Percentiles rank a stretch among this genome's conserved stretches.
Evolutionary conservation across 2,888 invertebrate genomes (phyloP).

Genomic region (Polyommatus icarus): DNA sequence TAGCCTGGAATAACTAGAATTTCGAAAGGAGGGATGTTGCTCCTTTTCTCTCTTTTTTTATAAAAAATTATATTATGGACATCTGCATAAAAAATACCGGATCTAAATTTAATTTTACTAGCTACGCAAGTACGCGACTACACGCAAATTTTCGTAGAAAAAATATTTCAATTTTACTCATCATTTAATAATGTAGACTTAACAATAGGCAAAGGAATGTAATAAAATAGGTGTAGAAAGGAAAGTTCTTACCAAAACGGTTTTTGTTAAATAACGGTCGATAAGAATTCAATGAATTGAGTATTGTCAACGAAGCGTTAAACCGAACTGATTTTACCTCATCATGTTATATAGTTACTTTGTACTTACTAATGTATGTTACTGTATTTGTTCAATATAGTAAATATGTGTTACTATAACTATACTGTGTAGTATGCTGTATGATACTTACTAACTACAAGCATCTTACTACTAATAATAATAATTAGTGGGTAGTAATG

Average conservation of each 20-base stretch:
- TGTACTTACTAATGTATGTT: no score
- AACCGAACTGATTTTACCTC: slow-evolving; percentile 16
- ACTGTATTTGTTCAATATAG: no score
- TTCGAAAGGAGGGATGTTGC: no score
- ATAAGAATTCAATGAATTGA: slow-evolving; percentile 21
- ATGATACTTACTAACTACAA: no score
- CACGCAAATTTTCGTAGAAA: neutral
- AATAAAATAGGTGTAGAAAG: slow-evolving; percentile 16
- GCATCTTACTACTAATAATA: no score
- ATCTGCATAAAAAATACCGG: no score
- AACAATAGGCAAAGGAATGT: neutral
- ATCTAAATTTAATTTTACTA: no score
- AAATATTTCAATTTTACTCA: neutral
- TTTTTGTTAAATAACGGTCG: slow-evolving; percentile 4
- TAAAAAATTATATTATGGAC: no score
- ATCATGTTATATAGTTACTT: neutral
- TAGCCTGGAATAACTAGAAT: no score
- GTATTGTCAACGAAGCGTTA: slow-evolving; percentile 27
- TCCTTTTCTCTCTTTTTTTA: no score
- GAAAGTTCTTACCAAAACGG: slow-evolving; percentile 23
- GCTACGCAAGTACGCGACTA: no score
- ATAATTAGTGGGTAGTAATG: no score
- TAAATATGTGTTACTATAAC: neutral
- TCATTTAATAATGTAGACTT: neutral
- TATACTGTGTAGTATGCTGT: neutral